These are phyloP conservation scores for Tachycineta bicolor DNA, from an alignment of 2,113 vertebrate genomes.

Conservation along the genomic window DNA sequence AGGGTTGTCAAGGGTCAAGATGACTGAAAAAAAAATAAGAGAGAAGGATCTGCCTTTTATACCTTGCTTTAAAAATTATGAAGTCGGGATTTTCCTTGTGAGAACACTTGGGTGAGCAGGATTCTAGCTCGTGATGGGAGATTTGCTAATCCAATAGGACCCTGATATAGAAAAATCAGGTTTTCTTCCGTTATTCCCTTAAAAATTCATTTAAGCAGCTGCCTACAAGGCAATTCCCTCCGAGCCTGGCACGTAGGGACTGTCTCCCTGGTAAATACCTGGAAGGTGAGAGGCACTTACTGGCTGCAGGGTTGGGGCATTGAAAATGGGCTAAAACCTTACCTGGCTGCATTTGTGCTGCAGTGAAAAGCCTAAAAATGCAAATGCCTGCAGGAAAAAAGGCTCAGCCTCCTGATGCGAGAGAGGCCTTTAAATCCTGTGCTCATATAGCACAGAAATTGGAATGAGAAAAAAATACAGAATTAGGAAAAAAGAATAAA, in stretches of 20 bases:
- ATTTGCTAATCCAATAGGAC: not conserved
- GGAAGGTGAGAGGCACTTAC: not conserved
- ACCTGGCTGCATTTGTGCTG: not conserved
- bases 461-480: not conserved
- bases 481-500: not conserved
- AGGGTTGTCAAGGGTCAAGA: not conserved
- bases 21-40: not conserved
- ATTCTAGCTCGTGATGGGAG: not conserved
- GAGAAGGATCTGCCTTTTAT: slow-evolving; percentile 11
- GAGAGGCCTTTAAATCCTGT: not conserved
- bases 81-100: not conserved
- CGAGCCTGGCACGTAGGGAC: not conserved
- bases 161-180: rapidly evolving
- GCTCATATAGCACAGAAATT: not conserved
- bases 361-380: not conserved
- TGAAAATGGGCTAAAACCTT: not conserved
- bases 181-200: not conserved
- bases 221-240: not conserved
- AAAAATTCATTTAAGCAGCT: not conserved
- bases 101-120: not conserved
- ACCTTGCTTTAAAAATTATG: not conserved
- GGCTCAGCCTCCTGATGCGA: not conserved
- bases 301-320: not conserved
- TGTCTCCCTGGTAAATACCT: not conserved
- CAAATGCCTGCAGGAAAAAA: not conserved